Evolutionary conservation across 2,113 vertebrate species (phyloP).

Genomic region (Equus quagga): DNA sequence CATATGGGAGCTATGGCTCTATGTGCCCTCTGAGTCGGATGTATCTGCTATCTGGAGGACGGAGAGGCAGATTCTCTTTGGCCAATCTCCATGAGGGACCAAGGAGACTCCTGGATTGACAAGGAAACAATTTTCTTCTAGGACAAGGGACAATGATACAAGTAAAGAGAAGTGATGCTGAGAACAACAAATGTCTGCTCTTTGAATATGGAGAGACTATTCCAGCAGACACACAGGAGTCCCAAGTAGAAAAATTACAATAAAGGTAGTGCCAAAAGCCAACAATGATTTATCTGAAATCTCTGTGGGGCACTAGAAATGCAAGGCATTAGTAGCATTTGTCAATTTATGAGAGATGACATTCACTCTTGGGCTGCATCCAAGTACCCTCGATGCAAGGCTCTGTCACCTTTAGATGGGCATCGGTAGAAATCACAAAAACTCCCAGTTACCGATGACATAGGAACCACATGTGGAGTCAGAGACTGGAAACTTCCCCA

Average conservation of each 20-base stretch:
- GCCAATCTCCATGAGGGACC: neutral
- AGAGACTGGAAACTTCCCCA: neutral
- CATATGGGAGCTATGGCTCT: neutral
- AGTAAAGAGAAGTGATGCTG: neutral
- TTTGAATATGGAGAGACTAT: neutral
- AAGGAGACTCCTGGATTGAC: neutral
- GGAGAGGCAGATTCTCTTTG: neutral
- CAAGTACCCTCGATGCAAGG: neutral
- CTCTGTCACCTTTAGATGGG: neutral
- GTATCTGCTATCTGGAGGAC: neutral
- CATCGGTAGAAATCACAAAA: neutral
- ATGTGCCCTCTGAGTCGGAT: neutral
- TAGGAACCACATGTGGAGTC: fast-evolving
- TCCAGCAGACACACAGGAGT: neutral
- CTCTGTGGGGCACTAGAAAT: neutral
- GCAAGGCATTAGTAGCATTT: neutral
- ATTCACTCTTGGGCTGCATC: neutral
- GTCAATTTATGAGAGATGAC: neutral
- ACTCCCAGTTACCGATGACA: neutral
- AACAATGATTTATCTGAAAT: neutral
- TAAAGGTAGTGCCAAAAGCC: neutral
- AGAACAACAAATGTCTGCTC: neutral
- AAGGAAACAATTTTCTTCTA: neutral
- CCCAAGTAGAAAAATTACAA: neutral
- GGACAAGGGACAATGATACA: neutral